phyloP scores from a whole-genome alignment of 2,888 invertebrate species.

The Chrysolina oricalcia region DNA sequence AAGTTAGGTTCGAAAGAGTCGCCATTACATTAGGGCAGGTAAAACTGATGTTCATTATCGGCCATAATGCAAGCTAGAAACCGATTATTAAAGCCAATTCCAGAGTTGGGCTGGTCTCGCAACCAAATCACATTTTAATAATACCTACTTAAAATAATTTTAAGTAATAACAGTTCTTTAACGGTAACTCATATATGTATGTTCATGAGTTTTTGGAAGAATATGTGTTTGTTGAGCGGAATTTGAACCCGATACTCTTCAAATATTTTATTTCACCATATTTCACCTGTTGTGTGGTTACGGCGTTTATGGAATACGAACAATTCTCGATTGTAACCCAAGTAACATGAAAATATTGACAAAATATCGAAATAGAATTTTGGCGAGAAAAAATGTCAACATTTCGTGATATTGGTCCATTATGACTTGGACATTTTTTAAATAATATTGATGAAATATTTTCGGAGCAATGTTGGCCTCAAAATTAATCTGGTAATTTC shows the following conservation, averaged over 20 bases:
- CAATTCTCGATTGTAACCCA: too few relatives aligned
- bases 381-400: too few relatives aligned
- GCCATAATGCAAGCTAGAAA: constrained; percentile 60
- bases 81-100: constrained; percentile 62
- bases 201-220: constrained; percentile 15
- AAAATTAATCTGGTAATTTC: too few relatives aligned
- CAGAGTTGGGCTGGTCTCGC: constrained; percentile 53
- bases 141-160: constrained; percentile 63
- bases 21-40: constrained; percentile 38
- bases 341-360: too few relatives aligned
- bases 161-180: constrained; percentile 59
- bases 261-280: neutral
- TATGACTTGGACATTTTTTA: too few relatives aligned
- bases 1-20: constrained; percentile 14
- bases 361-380: too few relatives aligned
- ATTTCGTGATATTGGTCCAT: too few relatives aligned
- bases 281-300: too few relatives aligned
- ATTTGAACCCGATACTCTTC: neutral
- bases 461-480: too few relatives aligned
- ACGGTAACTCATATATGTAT: constrained; percentile 39
- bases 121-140: constrained; percentile 64
- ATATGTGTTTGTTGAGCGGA: constrained; percentile 20
- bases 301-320: too few relatives aligned
- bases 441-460: too few relatives aligned
- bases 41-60: constrained; percentile 53